phyloP scores from a whole-genome alignment of 2,797 vertebrate genomes.

The Loriculus beryllinus region DNA sequence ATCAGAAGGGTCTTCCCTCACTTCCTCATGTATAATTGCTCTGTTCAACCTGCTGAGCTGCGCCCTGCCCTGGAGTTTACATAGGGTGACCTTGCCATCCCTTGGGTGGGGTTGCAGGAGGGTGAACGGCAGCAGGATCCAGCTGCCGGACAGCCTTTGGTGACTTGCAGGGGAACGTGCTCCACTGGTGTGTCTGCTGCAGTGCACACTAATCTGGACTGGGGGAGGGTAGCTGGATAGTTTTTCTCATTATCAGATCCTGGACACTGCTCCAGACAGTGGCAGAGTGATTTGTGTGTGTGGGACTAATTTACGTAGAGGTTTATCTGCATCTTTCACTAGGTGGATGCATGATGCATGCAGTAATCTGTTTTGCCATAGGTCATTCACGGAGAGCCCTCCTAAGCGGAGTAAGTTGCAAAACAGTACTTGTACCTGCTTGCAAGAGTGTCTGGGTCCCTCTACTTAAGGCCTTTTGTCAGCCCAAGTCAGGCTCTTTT shows the following conservation, averaged over 20 bases:
- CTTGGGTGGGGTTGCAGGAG: conserved; percentile 28
- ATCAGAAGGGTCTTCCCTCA: conserved; percentile 25
- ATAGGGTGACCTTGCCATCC: conserved; percentile 13
- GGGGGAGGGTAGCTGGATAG: neutral
- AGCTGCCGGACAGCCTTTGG: neutral
- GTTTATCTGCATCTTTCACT: neutral
- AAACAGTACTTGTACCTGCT: neutral
- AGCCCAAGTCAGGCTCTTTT: neutral
- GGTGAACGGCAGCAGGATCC: neutral
- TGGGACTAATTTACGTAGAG: neutral
- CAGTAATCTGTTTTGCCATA: neutral
- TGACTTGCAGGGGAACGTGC: neutral
- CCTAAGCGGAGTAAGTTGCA: neutral
- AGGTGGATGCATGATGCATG: neutral
- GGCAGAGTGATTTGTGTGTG: neutral
- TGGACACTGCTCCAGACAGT: neutral
- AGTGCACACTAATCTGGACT: neutral
- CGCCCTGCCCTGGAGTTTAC: neutral
- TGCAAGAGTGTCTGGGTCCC: neutral
- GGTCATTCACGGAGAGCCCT: neutral
- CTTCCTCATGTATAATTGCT: neutral
- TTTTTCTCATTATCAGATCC: neutral
- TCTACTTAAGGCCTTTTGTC: neutral
- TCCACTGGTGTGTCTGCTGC: neutral
- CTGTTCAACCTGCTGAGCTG: conserved; percentile 1